Base-by-base conservation (phyloP, 2,888 invertebrate species). In the Uloborus plumipes region DNA sequence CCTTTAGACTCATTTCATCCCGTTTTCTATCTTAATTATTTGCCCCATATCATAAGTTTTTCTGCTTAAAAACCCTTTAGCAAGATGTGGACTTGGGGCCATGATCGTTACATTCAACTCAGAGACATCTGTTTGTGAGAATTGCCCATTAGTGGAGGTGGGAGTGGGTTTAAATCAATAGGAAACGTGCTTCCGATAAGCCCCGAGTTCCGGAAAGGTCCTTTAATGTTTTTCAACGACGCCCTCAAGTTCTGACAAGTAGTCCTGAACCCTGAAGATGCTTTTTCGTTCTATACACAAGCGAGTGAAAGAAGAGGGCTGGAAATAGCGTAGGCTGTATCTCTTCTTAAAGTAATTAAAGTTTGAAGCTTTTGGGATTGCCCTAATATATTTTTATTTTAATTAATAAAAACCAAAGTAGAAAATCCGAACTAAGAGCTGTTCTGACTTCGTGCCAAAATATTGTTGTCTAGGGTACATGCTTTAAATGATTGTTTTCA, bases 111-210 rank as follows among this genome's bases (percentile, higher is more conserved):
- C 70, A 67, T 53, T 70, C 74, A 31, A 81, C 74, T 81, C 80
- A 81, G 69, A 64, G 80, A 81, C 80, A 74, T 81, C 80, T 81
- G 74, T 74, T 81, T 70, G 70, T 81, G 70, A 81, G 80, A 81
- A 80, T 80, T 74, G 80, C 80, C 80, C 80, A 80, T 80, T 80
- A 80, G 80, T 65, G 72, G 62, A 53, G 55, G 67, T 79, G 73
- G 64, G 51, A 69, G 74, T 55, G 62, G 61, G 49, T 71, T 80
- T 80, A 80, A 80, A 80, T 80, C 80, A 80, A 80, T 80, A 74
- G 80, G 55, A 69, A 73, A 79, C 79, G 66, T 53, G 50, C 61
- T 67, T 31, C 61, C 67, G 67, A 79, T 73, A 79, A 79, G 73
- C 64, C 62, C 65, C 39, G 31, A 62, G 51, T 73, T 73, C 79